Evolutionary conservation across 2,113 vertebrate genomes (phyloP).

Genomic region (Xenopus tropicalis): DNA sequence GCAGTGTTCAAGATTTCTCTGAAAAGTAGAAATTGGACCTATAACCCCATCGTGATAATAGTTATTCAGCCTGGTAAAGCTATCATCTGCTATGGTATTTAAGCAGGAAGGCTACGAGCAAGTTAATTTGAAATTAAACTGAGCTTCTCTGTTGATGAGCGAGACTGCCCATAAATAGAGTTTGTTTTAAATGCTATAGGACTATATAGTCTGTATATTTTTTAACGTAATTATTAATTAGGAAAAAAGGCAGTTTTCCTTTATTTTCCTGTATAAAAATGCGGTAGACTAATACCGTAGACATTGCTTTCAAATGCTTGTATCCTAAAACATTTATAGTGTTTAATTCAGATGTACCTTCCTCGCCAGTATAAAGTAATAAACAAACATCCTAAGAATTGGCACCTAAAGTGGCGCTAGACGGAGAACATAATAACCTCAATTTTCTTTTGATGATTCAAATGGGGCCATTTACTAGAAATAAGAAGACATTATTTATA

Average conservation of each 20-base stretch:
- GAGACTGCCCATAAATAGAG: too few relatives aligned
- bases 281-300: conserved; percentile 32
- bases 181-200: too few relatives aligned
- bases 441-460: conserved; percentile 43
- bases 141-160: too few relatives aligned
- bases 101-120: too few relatives aligned
- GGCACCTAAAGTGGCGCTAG: conserved; percentile 41
- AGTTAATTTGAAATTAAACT: too few relatives aligned
- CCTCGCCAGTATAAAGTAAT: conserved; percentile 39
- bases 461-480: conserved; percentile 37
- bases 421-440: conserved; percentile 43
- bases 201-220: too few relatives aligned
- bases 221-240: too few relatives aligned
- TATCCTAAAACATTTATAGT: conserved; percentile 40
- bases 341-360: conserved; percentile 39
- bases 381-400: conserved; percentile 42
- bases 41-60: too few relatives aligned
- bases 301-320: conserved; percentile 31
- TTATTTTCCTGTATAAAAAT: conserved; percentile 31
- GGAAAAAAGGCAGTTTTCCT: conserved; percentile 25
- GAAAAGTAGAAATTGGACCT: too few relatives aligned
- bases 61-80: too few relatives aligned
- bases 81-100: too few relatives aligned
- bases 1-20: too few relatives aligned
- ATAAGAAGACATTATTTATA: conserved; percentile 44